These are phyloP conservation scores for Aphis craccivora DNA, from an alignment of 1,140 invertebrate genomes.

Conservation along the genomic window DNA sequence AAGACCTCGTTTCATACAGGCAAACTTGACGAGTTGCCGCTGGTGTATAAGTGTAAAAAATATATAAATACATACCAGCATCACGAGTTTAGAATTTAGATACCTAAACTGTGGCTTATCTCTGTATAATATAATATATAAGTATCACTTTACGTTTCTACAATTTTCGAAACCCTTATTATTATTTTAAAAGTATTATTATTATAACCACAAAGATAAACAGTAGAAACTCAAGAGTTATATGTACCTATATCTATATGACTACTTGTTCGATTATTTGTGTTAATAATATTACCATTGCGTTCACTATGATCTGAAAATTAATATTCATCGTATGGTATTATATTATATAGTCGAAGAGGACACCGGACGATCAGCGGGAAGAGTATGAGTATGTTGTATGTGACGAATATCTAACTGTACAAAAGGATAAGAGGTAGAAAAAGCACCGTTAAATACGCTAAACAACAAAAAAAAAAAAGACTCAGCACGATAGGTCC, in stretches of 20 bases:
- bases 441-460: slow-evolving; percentile 42
- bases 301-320: background rate
- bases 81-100: background rate
- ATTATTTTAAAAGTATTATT: background rate
- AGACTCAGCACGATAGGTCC: background rate
- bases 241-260: background rate
- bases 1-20: slow-evolving; percentile 42
- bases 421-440: slow-evolving; percentile 3
- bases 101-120: background rate
- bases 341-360: background rate
- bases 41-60: background rate
- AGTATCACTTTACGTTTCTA: background rate
- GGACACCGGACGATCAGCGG: background rate
- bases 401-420: slow-evolving; percentile 16
- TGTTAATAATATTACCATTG: background rate
- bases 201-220: background rate
- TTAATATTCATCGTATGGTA: background rate
- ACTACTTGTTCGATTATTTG: background rate
- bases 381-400: background rate
- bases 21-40: slow-evolving; percentile 28
- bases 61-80: background rate
- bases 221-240: background rate
- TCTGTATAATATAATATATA: background rate
- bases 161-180: background rate
- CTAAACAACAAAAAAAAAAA: background rate